These are phyloP conservation scores for Peromyscus nudipes DNA, from an alignment of 2,797 vertebrate genomes.

Conservation along the genomic window DNA sequence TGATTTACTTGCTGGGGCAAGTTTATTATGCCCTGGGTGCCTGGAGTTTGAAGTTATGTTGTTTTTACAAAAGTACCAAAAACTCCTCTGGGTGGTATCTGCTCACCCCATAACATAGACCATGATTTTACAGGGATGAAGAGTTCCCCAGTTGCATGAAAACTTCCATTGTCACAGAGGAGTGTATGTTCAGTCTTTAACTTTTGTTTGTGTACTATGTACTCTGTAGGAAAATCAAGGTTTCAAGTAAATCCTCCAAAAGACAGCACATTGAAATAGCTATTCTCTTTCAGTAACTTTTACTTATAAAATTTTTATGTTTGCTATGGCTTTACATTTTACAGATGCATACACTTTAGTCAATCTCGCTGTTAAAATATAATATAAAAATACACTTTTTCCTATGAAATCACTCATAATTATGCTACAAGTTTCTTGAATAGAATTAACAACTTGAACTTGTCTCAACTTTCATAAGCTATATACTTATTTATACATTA, in stretches of 20 bases:
- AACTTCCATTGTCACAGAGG: neutral
- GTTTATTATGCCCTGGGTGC: neutral
- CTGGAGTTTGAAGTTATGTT: neutral
- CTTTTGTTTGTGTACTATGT: neutral
- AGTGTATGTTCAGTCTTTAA: neutral
- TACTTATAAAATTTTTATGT: neutral
- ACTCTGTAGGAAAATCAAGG: neutral
- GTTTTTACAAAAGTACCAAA: neutral
- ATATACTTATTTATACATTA: too few species aligned
- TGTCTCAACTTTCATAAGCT: neutral
- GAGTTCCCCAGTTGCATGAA: neutral
- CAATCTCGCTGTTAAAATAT: neutral
- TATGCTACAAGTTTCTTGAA: neutral
- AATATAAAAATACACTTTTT: too few species aligned
- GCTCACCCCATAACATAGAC: neutral
- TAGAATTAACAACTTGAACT: neutral
- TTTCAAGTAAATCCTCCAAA: neutral
- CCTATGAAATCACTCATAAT: neutral
- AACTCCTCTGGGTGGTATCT: neutral
- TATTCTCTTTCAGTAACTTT: slow-evolving; percentile 28
- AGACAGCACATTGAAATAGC: neutral
- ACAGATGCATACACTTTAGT: neutral
- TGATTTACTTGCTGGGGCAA: neutral
- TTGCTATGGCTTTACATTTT: neutral
- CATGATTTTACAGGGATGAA: neutral